Evolutionary conservation across 2,888 invertebrate genomes (phyloP), one percentile per base, ranked within the genome.

Genomic region (Dryomyza anilis): DNA sequence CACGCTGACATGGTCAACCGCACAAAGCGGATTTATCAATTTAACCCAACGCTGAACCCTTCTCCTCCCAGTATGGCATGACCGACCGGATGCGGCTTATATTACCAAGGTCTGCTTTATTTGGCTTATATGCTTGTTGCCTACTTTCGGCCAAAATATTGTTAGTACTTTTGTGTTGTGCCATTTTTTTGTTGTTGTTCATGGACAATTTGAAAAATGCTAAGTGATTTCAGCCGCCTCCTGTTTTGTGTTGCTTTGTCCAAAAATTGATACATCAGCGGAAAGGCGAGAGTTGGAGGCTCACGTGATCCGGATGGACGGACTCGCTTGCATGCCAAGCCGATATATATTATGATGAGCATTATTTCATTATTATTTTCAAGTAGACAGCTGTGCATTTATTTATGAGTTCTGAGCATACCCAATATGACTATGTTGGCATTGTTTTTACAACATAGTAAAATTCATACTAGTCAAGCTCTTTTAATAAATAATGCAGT

Each of bases 21-120:
- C 12, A 19, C 19, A 33, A 58, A 63, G 67, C 63, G 73, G 73
- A 73, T 78, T 78, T 78, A 79, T 79, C 77, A 79, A 78, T 76
- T 78, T 76, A 75, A 73, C 73, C 75, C 73, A 70, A 63, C 72
- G 67, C 64, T 58, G 16, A 29, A 27, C 29, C 45, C 45, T 58
- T 29, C 39, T 14, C 29, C 39, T 16, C 16, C 21, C 19, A 19
- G 14, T 12, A 16, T 30, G 19, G 29, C 29, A 52, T 8, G 30
- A 53, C 16, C 25, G 36, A 33, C 27, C 65, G 63, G 65, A 59
- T 67, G 62, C 33, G 53, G 52, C 59, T 52, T 52, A 45, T 57
- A 65, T 52, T 45, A 60, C 59, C 58, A 55, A 21, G 62, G 64
- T 27, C 57, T 57, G n/a, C n/a, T n/a, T n/a, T n/a, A n/a, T n/a